These are phyloP conservation scores for Pheosia gnoma DNA, from an alignment of 2,888 invertebrate species.

Conservation along the genomic window DNA sequence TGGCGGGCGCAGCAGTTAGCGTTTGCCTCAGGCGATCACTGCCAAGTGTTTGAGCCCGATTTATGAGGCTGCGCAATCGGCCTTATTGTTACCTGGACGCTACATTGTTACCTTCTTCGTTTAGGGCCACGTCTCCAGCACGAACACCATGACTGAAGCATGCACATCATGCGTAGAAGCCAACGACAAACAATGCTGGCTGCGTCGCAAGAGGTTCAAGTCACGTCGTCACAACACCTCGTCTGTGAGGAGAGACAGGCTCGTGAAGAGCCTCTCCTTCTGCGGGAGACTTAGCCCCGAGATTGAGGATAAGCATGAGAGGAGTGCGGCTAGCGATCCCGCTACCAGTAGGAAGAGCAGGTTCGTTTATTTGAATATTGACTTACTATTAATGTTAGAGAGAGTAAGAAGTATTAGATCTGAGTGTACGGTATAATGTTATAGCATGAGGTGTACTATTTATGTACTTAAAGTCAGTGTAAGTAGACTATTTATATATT, in stretches of 20 bases:
- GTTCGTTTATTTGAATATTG: constrained; percentile 43
- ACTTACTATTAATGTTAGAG: no score
- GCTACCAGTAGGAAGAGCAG: constrained; percentile 83
- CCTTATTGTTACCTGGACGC: no score
- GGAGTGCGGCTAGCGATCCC: constrained; percentile 86
- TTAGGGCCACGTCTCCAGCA: constrained; percentile 80
- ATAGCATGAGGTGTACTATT: no score
- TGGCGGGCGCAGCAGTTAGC: no score
- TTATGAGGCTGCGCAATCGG: no score
- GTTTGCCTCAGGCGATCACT: no score
- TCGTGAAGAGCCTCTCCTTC: constrained; percentile 90
- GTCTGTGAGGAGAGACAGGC: constrained; percentile 63
- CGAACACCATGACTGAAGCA: constrained; percentile 81
- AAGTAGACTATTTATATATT: no score
- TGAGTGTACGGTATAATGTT: no score
- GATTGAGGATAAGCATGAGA: constrained; percentile 83
- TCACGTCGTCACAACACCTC: constrained; percentile 62
- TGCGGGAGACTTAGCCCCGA: constrained; percentile 85
- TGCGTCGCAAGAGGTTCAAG: constrained; percentile 71
- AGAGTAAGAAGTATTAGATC: no score
- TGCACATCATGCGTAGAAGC: constrained; percentile 81
- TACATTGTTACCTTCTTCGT: neutral
- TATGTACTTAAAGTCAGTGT: no score
- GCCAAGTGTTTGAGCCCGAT: no score
- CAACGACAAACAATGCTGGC: constrained; percentile 74